Conservation (phyloP, 2,888 invertebrate genomes). For the Saturnia japonica region DNA sequence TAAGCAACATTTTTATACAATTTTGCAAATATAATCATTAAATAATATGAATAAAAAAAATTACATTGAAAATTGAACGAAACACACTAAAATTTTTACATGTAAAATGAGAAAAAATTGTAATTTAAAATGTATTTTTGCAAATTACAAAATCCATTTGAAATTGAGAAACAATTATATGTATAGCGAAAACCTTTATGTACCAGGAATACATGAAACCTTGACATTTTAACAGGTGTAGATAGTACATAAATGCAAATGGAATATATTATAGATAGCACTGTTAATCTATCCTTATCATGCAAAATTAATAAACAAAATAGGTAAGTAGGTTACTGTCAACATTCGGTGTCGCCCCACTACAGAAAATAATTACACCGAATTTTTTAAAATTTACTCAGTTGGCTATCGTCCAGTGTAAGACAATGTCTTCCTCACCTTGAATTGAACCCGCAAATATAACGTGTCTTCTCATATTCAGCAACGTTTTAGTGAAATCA, state of each 20-base stretch:
- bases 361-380: conserved; percentile 13
- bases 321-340: conserved; percentile 17
- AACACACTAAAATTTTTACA: too few species aligned
- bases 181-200: neutral
- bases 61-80: neutral
- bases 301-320: conserved; percentile 24
- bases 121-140: too few species aligned
- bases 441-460: conserved; percentile 64
- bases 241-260: conserved; percentile 16
- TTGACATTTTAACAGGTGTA: neutral
- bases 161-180: neutral
- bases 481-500: conserved; percentile 42
- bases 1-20: neutral
- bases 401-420: conserved; percentile 54
- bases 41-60: neutral
- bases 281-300: conserved; percentile 25
- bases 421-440: conserved; percentile 47
- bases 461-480: conserved; percentile 45
- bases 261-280: conserved; percentile 26
- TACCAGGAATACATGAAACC: neutral
- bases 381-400: conserved; percentile 25
- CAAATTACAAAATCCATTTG: neutral
- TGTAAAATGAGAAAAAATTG: too few species aligned
- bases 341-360: conserved; percentile 12
- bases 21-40: too few species aligned